phyloP scores from a whole-genome alignment of 2,888 invertebrate species.

The Eristalinus sepulchralis region DNA sequence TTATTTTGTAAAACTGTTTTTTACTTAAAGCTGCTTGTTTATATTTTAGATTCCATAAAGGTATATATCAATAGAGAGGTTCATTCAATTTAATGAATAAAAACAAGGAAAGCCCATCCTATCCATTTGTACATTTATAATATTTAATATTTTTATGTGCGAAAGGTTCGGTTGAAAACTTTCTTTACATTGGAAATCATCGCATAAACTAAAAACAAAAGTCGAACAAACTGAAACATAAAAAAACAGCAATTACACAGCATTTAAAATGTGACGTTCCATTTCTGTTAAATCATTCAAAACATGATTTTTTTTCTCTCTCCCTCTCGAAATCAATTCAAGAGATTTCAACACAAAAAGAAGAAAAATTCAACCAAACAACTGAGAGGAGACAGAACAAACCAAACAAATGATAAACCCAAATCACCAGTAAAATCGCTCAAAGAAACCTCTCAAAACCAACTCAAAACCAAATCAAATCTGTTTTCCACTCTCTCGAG shows the following conservation, averaged over 20 bases:
- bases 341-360: constrained; percentile 30
- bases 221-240: neutral
- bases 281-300: constrained; percentile 57
- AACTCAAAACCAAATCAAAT: neutral
- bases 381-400: neutral
- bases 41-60: too few relatives aligned
- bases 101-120: too few relatives aligned
- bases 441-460: constrained; percentile 12
- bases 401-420: neutral
- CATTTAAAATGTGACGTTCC: constrained; percentile 57
- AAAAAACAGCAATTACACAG: constrained; percentile 56
- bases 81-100: too few relatives aligned
- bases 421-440: constrained; percentile 5
- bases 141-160: neutral
- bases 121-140: too few relatives aligned
- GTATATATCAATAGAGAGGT: too few relatives aligned
- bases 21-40: too few relatives aligned
- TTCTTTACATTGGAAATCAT: too few relatives aligned
- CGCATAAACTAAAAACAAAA: neutral
- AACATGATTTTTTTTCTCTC: constrained; percentile 7
- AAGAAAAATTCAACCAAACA: neutral
- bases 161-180: too few relatives aligned
- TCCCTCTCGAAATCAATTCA: constrained; percentile 5
- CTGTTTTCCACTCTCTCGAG: neutral
- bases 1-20: too few relatives aligned